A percentile compares a stretch with the other conserved stretches of the same genome.
These are phyloP conservation scores for Pyrgilauda ruficollis DNA, from an alignment of 2,113 vertebrate genomes.

Conservation along the genomic window DNA sequence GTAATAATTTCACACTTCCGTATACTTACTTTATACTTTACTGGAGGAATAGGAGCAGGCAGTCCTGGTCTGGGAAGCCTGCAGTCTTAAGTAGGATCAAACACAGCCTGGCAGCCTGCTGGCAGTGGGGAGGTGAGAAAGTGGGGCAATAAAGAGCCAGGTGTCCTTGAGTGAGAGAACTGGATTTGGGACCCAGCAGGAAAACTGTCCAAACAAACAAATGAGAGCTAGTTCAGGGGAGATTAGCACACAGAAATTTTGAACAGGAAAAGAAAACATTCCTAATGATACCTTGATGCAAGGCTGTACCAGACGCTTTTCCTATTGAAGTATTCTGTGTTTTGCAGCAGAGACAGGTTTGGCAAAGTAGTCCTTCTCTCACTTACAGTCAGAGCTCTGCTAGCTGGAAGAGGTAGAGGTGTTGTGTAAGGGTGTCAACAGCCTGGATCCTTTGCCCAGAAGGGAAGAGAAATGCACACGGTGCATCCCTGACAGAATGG, in stretches of 20 bases:
- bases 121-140: neutral
- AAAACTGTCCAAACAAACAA: neutral
- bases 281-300: neutral
- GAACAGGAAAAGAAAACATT: neutral
- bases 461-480: neutral
- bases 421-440: neutral
- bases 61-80: neutral
- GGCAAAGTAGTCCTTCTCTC: neutral
- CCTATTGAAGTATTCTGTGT: neutral
- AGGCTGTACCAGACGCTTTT: neutral
- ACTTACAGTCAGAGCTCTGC: neutral
- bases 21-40: neutral
- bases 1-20: neutral
- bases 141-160: constrained; percentile 2
- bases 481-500: neutral
- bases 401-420: neutral
- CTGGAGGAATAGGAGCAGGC: neutral
- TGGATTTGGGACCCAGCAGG: neutral
- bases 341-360: neutral
- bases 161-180: neutral
- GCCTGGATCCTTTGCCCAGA: neutral
- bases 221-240: neutral
- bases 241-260: neutral
- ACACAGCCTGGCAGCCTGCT: neutral
- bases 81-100: neutral